Evolutionary conservation across 92 coral and sea anemone species (phyloP).

Genomic region (Epizoanthus fatuus): DNA sequence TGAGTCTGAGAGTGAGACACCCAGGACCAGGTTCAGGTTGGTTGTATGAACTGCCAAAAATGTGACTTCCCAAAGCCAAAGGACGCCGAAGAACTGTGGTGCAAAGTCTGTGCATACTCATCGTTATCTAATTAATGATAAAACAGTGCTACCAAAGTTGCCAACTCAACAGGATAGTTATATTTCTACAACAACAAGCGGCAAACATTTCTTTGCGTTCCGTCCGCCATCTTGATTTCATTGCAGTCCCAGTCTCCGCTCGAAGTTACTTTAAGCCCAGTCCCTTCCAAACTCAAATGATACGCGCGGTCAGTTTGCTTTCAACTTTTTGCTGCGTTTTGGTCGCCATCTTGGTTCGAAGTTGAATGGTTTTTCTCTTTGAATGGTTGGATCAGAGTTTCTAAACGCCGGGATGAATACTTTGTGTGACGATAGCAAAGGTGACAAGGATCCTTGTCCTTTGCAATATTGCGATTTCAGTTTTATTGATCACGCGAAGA

Average conservation of each 20-base stretch:
- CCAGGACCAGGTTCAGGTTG: too few relatives aligned
- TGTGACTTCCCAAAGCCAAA: too few relatives aligned
- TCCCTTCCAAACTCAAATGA: neutral
- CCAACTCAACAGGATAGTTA: too few relatives aligned
- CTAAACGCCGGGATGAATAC: slow-evolving; percentile 6
- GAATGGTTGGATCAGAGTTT: too few relatives aligned
- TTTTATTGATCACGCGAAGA: slow-evolving; percentile 87
- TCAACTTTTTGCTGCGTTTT: neutral
- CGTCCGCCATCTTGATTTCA: slow-evolving; percentile 9
- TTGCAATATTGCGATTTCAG: slow-evolving; percentile 93
- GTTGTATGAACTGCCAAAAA: too few relatives aligned
- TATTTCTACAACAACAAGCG: too few relatives aligned
- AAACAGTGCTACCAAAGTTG: too few relatives aligned
- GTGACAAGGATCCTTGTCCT: slow-evolving; percentile 97
- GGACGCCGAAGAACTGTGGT: too few relatives aligned
- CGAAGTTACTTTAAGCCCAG: slow-evolving; percentile 11
- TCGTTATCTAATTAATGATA: too few relatives aligned
- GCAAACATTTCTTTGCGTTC: neutral
- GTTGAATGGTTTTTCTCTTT: neutral
- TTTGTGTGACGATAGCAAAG: slow-evolving; percentile 78
- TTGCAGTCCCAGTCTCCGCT: neutral
- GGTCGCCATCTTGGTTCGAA: slow-evolving; percentile 39
- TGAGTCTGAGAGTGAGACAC: too few relatives aligned
- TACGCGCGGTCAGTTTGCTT: neutral
- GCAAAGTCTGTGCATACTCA: too few relatives aligned